These are phyloP conservation scores for Rhinolophus ferrumequinum DNA, from an alignment of 2,113 vertebrate genomes.

Conservation along the genomic window DNA sequence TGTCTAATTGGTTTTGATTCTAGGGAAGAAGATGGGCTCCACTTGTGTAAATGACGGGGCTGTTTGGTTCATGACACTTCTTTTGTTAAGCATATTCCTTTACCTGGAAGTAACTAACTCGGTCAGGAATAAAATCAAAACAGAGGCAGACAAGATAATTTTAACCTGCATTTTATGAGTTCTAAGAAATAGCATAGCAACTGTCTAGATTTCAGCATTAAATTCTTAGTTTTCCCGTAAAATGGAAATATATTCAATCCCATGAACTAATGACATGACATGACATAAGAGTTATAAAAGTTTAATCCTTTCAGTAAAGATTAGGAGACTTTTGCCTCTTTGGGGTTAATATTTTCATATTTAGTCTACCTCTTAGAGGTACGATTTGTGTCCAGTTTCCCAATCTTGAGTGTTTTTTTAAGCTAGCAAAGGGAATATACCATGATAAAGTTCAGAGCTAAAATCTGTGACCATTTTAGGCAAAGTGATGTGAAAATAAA, in stretches of 20 bases:
- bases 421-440: background rate
- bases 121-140: conserved; percentile 43
- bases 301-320: background rate
- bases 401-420: background rate
- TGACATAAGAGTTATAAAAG: conserved; percentile 28
- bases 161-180: conserved; percentile 37
- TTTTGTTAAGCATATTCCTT: background rate
- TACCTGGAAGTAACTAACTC: conserved; percentile 1
- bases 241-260: background rate
- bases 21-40: background rate
- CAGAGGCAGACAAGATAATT: background rate
- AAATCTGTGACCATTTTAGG: conserved; percentile 44
- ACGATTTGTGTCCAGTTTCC: background rate
- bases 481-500: conserved; percentile 29
- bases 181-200: conserved; percentile 2
- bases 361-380: background rate
- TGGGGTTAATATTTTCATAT: background rate
- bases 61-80: background rate
- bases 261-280: background rate
- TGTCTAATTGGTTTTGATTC: background rate
- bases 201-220: conserved; percentile 7
- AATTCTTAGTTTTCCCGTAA: conserved; percentile 53
- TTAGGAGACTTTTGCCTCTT: background rate
- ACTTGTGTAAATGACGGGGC: background rate
- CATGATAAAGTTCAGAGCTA: background rate